Percentiles rank a stretch among this genome's conserved stretches.
These are phyloP conservation scores for Coendou prehensilis DNA, from an alignment of 2,797 vertebrate genomes.

Conservation along the genomic window DNA sequence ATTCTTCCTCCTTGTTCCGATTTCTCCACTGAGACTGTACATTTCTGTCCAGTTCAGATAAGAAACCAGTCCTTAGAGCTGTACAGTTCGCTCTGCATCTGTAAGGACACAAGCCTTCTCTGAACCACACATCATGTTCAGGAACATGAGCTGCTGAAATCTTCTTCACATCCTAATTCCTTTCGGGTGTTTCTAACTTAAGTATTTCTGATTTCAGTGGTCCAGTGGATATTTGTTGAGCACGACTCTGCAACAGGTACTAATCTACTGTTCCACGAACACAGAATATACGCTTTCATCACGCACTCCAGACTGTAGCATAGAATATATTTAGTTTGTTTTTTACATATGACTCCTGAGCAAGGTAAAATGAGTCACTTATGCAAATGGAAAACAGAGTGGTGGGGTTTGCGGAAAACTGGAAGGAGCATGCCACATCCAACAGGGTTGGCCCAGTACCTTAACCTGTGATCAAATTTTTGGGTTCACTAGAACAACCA, in stretches of 20 bases:
- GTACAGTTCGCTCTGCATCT: no score
- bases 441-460: neutral
- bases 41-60: constrained; percentile 42
- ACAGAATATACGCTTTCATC: neutral
- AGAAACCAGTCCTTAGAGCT: neutral
- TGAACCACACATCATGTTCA: neutral
- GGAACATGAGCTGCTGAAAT: neutral
- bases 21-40: neutral
- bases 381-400: neutral
- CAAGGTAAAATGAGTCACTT: neutral
- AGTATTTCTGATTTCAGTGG: neutral
- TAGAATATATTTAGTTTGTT: neutral
- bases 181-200: constrained; percentile 16
- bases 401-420: neutral
- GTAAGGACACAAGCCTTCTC: neutral
- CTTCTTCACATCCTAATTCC: neutral
- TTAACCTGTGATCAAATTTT: neutral
- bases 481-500: neutral
- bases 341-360: neutral
- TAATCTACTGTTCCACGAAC: neutral
- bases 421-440: neutral
- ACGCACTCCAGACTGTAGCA: neutral
- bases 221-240: neutral
- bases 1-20: constrained; percentile 11
- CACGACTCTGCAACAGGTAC: neutral